Conservation (phyloP, 2,797 vertebrate genomes). For the Neosilurus hyrtlii region DNA sequence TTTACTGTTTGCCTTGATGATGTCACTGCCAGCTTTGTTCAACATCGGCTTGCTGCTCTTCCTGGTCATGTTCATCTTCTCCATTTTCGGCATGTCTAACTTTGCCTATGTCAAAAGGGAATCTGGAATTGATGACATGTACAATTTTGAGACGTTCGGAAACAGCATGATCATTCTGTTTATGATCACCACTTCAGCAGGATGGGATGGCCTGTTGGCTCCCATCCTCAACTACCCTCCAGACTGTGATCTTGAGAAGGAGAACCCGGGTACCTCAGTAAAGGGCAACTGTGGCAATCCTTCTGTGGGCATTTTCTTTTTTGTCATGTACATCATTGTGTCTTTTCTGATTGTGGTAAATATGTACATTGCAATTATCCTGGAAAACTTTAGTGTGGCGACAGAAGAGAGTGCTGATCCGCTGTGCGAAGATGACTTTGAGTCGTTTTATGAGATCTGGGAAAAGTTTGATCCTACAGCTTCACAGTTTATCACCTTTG, state of each 20-base stretch:
- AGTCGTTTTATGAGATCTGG: conserved; percentile 99
- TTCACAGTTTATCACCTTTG: conserved; percentile 97
- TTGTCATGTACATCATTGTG: conserved; percentile 99
- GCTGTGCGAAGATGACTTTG: conserved; percentile 97
- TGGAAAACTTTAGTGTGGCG: conserved; percentile 99
- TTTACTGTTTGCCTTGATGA: conserved; percentile 99
- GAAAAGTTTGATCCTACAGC: conserved; percentile 98
- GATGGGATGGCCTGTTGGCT: conserved; percentile 94
- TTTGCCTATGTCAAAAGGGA: conserved; percentile 97
- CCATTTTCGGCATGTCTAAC: conserved; percentile 99
- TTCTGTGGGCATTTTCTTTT: conserved; percentile 98
- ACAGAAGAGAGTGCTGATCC: conserved; percentile 98
- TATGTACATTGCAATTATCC: conserved; percentile 99
- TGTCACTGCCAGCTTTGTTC: conserved; percentile 98
- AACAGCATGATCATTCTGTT: conserved; percentile 99
- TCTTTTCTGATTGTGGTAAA: conserved; percentile 99
- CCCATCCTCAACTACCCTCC: conserved; percentile 97
- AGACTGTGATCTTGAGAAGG: conserved; percentile 85
- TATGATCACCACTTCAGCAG: conserved; percentile 96
- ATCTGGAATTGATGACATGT: conserved; percentile 94
- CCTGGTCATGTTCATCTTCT: conserved; percentile 99
- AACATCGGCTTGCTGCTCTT: conserved; percentile 98
- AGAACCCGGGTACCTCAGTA: conserved; percentile 91
- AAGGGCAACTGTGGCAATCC: conserved; percentile 98
- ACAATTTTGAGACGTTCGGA: conserved; percentile 99